These are phyloP conservation scores for Metridium senile DNA, from an alignment of 92 coral and sea anemone genomes.

Conservation along the genomic window DNA sequence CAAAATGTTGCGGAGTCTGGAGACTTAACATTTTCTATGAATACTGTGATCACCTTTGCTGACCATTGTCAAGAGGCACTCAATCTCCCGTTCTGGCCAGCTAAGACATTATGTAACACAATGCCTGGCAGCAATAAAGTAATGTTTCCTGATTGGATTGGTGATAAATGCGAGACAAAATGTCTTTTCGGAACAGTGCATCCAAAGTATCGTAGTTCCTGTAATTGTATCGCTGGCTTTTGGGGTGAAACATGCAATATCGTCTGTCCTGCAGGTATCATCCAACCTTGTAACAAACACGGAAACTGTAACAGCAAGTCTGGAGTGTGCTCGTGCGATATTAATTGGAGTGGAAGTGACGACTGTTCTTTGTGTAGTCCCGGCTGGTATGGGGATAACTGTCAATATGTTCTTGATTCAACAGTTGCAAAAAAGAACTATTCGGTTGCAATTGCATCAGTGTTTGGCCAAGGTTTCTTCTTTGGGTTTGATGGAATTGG, in stretches of 20 bases:
- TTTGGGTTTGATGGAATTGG: constrained; percentile 49
- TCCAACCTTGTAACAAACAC: constrained; percentile 51
- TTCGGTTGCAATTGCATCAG: constrained; percentile 39
- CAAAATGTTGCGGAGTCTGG: constrained; percentile 43
- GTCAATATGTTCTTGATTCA: constrained; percentile 41
- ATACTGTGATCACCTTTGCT: constrained; percentile 51
- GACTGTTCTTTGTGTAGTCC: constrained; percentile 42
- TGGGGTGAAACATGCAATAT: constrained; percentile 61
- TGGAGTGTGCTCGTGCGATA: constrained; percentile 54
- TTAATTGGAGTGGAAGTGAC: constrained; percentile 55
- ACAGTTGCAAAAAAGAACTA: background rate
- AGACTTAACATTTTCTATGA: constrained; percentile 30
- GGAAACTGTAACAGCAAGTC: constrained; percentile 49
- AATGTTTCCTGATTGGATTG: constrained; percentile 63
- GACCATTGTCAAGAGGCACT: constrained; percentile 59
- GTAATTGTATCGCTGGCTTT: constrained; percentile 55
- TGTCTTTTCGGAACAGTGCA: constrained; percentile 54
- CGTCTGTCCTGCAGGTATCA: constrained; percentile 57
- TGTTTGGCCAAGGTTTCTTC: constrained; percentile 43
- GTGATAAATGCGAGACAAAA: constrained; percentile 42
- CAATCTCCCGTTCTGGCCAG: constrained; percentile 57
- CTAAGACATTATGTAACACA: constrained; percentile 53
- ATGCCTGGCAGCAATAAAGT: constrained; percentile 2
- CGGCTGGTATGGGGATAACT: constrained; percentile 60
- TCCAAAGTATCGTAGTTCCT: constrained; percentile 21